These are phyloP conservation scores for Carterocephalus palaemon DNA, from an alignment of 2,888 invertebrate genomes.

Conservation along the genomic window DNA sequence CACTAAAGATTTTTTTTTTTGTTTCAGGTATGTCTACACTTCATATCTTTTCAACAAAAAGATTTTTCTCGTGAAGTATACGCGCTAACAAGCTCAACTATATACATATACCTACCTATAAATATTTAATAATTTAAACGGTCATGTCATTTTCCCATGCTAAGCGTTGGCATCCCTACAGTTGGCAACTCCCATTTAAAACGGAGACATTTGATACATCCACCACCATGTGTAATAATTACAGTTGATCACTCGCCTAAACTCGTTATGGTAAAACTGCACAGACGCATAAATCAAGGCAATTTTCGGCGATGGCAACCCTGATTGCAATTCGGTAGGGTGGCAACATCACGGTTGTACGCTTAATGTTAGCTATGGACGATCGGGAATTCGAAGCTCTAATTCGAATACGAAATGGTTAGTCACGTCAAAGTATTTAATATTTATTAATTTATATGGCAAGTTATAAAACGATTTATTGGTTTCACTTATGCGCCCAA, in stretches of 20 bases:
- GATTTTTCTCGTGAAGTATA: too few species aligned
- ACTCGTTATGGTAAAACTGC: slow-evolving; percentile 42
- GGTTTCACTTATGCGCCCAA: too few species aligned
- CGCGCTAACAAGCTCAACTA: too few species aligned
- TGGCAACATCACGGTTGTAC: slow-evolving; percentile 32
- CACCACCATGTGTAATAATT: slow-evolving; percentile 22
- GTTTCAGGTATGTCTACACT: too few species aligned
- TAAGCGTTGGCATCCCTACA: slow-evolving; percentile 5
- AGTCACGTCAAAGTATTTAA: slow-evolving; percentile 12
- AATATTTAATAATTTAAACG: too few species aligned
- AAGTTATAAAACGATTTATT: too few species aligned
- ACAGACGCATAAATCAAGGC: slow-evolving; percentile 65
- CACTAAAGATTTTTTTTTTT: too few species aligned
- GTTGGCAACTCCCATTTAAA: slow-evolving; percentile 19
- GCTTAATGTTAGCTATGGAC: slow-evolving; percentile 19
- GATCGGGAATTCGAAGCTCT: slow-evolving; percentile 5
- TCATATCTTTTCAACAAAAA: too few species aligned
- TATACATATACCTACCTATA: too few species aligned
- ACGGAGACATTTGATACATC: slow-evolving; percentile 21
- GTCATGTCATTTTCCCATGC: slow-evolving; percentile 1
- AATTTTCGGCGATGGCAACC: slow-evolving; percentile 57
- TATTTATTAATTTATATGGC: slow-evolving; percentile 4
- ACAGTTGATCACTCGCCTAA: slow-evolving; percentile 25
- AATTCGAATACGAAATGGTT: slow-evolving; percentile 8
- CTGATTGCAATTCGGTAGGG: slow-evolving; percentile 54